Conservation (phyloP, 2,888 invertebrate genomes). For the Hypomecis atomaria region DNA sequence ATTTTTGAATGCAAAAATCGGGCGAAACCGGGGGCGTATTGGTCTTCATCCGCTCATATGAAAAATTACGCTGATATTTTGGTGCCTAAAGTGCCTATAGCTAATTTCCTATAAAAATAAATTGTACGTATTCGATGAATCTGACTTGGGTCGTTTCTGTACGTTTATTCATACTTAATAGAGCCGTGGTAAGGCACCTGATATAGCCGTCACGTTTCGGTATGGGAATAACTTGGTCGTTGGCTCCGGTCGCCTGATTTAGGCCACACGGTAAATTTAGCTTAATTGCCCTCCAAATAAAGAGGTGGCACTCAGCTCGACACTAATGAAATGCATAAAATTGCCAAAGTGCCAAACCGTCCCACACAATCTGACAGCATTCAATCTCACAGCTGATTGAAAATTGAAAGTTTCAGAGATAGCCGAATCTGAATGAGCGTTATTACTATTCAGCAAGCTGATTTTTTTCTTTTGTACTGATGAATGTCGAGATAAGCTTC, state of each 20-base stretch:
- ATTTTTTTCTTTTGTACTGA: no score
- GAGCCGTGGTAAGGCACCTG: slow-evolving; percentile 30
- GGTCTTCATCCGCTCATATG: no score
- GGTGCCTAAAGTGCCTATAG: no score
- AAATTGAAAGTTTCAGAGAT: slow-evolving; percentile 28
- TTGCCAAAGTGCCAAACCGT: slow-evolving; percentile 17
- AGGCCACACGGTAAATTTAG: slow-evolving; percentile 59
- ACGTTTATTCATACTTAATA: slow-evolving; percentile 10
- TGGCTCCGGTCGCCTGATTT: slow-evolving; percentile 45
- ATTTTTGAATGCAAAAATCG: no score
- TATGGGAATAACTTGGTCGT: slow-evolving; percentile 44
- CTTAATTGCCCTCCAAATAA: slow-evolving; percentile 57
- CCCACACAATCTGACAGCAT: slow-evolving; percentile 25
- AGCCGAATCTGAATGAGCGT: slow-evolving; percentile 22
- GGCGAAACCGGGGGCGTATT: no score
- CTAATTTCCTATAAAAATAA: no score
- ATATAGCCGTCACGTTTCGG: slow-evolving; percentile 36
- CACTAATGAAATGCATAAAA: slow-evolving; percentile 26
- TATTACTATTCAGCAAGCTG: slow-evolving; percentile 29
- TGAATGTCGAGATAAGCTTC: no score
- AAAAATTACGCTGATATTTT: no score
- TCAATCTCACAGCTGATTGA: slow-evolving; percentile 23
- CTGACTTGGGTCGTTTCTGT: neutral
- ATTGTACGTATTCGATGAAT: no score
- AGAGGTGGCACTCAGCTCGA: slow-evolving; percentile 32